These are phyloP conservation scores for Gasteruption jaculator DNA, from an alignment of 2,888 invertebrate genomes.

Conservation along the genomic window DNA sequence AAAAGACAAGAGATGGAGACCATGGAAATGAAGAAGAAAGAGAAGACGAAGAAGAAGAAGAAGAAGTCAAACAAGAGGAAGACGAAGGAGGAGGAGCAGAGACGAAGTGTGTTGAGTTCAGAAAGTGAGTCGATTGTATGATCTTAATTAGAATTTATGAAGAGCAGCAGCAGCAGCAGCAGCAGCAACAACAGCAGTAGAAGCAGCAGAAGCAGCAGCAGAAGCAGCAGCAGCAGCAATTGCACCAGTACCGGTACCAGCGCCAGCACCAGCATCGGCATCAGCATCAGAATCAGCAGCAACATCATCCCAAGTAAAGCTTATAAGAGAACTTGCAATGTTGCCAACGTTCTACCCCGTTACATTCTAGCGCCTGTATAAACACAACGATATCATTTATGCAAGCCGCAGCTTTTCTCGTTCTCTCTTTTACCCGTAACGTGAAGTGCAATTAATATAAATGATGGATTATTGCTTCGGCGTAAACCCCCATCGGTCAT, in stretches of 20 bases:
- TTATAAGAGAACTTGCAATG: not conserved
- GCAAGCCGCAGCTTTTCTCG: constrained; percentile 26
- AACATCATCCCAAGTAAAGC: too few species aligned
- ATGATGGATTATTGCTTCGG: constrained; percentile 43
- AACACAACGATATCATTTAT: constrained; percentile 42
- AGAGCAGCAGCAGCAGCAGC: constrained; percentile 32
- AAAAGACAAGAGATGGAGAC: too few species aligned
- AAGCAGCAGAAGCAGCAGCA: too few species aligned
- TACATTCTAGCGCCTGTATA: constrained; percentile 30
- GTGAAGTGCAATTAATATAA: constrained; percentile 47
- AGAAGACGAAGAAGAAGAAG: constrained; percentile 7
- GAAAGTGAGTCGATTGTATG: constrained; percentile 38
- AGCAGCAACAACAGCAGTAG: constrained; percentile 21
- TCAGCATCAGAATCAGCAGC: too few species aligned
- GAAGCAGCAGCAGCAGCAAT: too few species aligned
- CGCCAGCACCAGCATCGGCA: too few species aligned
- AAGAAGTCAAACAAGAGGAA: constrained; percentile 11
- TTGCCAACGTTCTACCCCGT: constrained; percentile 11
- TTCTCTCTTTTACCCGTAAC: constrained; percentile 25
- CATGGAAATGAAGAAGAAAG: constrained; percentile 1
- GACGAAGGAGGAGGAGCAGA: constrained; percentile 23
- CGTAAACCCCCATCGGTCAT: constrained; percentile 24
- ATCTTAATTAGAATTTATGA: constrained; percentile 48
- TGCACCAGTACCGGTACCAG: too few species aligned
- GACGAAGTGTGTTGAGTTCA: constrained; percentile 23